A percentile compares a stretch with the other conserved stretches of the same genome.
These are phyloP conservation scores for Eilema caniola DNA, from an alignment of 2,888 invertebrate species.

Conservation along the genomic window DNA sequence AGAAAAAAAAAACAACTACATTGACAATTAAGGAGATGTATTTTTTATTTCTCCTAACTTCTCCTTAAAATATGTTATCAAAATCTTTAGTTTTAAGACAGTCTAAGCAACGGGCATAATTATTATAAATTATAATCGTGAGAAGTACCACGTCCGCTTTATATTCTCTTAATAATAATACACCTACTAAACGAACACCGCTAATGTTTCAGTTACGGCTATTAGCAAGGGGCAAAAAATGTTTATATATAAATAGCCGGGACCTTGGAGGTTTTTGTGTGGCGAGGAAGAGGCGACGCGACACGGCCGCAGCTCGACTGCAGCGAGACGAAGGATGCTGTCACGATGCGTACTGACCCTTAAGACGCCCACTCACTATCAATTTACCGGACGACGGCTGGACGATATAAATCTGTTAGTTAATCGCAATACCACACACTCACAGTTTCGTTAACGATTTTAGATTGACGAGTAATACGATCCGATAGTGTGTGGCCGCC, in stretches of 20 bases:
- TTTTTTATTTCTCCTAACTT: neutral
- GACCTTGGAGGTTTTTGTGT: conserved; percentile 22
- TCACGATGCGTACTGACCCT: neutral
- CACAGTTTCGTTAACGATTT: too few relatives aligned
- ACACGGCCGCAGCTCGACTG: conserved; percentile 44
- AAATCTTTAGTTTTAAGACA: neutral
- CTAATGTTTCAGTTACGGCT: conserved; percentile 15
- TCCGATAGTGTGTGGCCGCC: too few relatives aligned
- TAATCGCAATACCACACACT: too few relatives aligned
- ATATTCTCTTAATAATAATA: neutral
- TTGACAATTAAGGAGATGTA: neutral
- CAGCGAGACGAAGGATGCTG: conserved; percentile 39
- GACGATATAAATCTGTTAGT: too few relatives aligned
- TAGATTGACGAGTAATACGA: too few relatives aligned
- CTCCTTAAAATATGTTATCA: neutral
- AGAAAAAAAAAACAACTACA: too few relatives aligned
- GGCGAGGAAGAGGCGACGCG: conserved; percentile 15
- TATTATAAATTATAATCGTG: neutral
- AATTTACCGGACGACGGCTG: too few relatives aligned
- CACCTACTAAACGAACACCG: neutral
- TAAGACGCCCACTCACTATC: too few relatives aligned
- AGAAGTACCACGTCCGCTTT: neutral
- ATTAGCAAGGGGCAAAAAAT: neutral
- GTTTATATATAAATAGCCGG: neutral
- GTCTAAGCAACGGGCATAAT: neutral